phyloP scores from a whole-genome alignment of 1,140 invertebrate species.

The Pseudomyrmex dendroicus region DNA sequence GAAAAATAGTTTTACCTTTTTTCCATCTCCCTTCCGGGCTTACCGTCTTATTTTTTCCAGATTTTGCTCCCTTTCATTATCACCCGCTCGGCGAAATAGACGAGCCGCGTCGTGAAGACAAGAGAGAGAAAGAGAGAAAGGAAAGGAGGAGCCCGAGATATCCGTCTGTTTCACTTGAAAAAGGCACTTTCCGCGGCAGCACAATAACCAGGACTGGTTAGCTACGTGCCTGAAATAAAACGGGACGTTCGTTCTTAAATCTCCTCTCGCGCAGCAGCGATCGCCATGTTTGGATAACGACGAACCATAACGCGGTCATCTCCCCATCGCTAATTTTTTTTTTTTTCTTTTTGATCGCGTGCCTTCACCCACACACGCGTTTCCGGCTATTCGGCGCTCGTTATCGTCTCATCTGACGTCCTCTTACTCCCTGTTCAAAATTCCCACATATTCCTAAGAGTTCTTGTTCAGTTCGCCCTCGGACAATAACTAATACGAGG shows the following conservation, averaged over 20 bases:
- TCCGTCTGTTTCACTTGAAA: conserved; percentile 81
- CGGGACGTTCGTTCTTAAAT: conserved; percentile 71
- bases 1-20: conserved; percentile 76
- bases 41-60: conserved; percentile 70
- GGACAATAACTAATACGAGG: too few species aligned
- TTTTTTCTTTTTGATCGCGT: too few species aligned
- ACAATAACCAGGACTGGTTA: conserved; percentile 83
- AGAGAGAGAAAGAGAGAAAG: conserved; percentile 62
- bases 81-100: conserved; percentile 77
- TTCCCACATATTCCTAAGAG: too few species aligned
- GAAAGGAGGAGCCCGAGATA: conserved; percentile 64
- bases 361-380: too few species aligned
- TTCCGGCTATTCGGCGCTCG: too few species aligned
- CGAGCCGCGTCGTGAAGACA: conserved; percentile 67
- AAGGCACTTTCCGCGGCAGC: conserved; percentile 82
- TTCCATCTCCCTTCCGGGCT: conserved; percentile 19
- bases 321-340: too few species aligned
- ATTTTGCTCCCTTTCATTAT: conserved; percentile 79
- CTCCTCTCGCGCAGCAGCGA: conserved; percentile 56
- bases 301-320: conserved; percentile 58
- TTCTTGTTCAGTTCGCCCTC: conserved; percentile 1
- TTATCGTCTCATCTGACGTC: too few species aligned
- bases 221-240: conserved; percentile 83
- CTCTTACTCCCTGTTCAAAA: too few species aligned
- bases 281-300: conserved; percentile 72